Base-by-base conservation (phyloP, 2,888 invertebrate species). In the Miltochrista miniata region DNA sequence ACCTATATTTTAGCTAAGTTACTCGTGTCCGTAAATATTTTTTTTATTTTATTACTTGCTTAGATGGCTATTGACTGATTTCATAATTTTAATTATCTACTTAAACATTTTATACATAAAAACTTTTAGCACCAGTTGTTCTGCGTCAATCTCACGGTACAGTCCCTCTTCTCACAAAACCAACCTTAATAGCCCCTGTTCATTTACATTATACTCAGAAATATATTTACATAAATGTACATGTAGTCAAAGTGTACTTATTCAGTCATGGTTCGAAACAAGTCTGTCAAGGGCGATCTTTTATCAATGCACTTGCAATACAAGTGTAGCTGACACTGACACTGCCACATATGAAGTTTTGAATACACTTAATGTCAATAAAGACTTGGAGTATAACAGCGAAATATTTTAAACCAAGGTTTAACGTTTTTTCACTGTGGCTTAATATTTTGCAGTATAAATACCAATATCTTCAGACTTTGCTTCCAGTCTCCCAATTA, bases 71-170 rank as follows among this genome's bases (percentile, higher is more conserved):
- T n/a, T n/a, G n/a, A n/a, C n/a, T n/a, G n/a, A n/a, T n/a, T n/a
- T n/a, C n/a, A n/a, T n/a, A n/a, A n/a, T n/a, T n/a, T n/a, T n/a
- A n/a, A n/a, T n/a, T n/a, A n/a, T n/a, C n/a, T n/a, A n/a, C n/a
- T n/a, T n/a, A n/a, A n/a, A n/a, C n/a, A n/a, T n/a, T n/a, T n/a
- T n/a, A n/a, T n/a, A n/a, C n/a, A n/a, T n/a, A n/a, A n/a, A n/a
- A 24, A 24, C 18, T 24, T 24, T 24, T 2, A 24, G 18, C 18
- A 31, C 31, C 8, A 31, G 31, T 31, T 10, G 8, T 31, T 10
- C 31, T 31, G 36, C 54, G 68, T 68, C 30, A 49, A 45, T 70
- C 57, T 70, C 62, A 56, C 45, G 68, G 68, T 59, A 45, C 56
- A 62, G 54, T 56, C 59, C 68, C 62, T 45, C 18, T 34, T 37